Evolutionary conservation across 2,113 vertebrate genomes (phyloP).

Genomic region (Daboia siamensis): DNA sequence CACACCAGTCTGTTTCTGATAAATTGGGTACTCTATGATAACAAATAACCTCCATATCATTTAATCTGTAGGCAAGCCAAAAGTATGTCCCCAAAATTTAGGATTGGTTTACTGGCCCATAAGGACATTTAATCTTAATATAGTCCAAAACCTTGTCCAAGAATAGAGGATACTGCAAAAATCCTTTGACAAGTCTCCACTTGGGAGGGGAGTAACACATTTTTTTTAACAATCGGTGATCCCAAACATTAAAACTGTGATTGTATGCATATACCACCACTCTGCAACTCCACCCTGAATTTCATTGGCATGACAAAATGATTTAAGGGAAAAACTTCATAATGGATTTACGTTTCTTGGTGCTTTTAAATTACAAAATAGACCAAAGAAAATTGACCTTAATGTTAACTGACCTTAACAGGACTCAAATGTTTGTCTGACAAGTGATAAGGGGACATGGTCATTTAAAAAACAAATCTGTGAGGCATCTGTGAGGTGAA

Average conservation of each 20-base stretch:
- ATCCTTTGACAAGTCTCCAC: not conserved
- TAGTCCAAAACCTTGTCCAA: not conserved
- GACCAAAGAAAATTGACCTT: not conserved
- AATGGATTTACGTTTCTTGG: not conserved
- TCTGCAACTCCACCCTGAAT: not conserved
- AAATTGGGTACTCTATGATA: not conserved
- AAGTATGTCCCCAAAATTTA: not conserved
- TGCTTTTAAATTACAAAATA: not conserved
- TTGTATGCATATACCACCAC: not conserved
- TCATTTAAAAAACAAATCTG: too few relatives aligned
- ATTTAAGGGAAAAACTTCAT: not conserved
- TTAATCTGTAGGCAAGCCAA: not conserved
- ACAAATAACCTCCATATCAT: not conserved
- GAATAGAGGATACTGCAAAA: not conserved
- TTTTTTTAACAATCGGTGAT: not conserved
- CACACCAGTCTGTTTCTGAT: not conserved
- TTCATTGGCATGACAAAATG: not conserved
- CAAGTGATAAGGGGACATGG: not conserved
- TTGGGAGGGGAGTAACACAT: not conserved
- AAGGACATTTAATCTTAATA: not conserved
- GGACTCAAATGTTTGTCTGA: not conserved
- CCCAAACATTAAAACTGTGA: not conserved
- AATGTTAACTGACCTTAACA: not conserved
- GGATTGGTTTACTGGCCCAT: not conserved
- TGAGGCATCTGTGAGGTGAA: too few relatives aligned